phyloP scores from a whole-genome alignment of 2,797 vertebrate species.

The Lacerta agilis region DNA sequence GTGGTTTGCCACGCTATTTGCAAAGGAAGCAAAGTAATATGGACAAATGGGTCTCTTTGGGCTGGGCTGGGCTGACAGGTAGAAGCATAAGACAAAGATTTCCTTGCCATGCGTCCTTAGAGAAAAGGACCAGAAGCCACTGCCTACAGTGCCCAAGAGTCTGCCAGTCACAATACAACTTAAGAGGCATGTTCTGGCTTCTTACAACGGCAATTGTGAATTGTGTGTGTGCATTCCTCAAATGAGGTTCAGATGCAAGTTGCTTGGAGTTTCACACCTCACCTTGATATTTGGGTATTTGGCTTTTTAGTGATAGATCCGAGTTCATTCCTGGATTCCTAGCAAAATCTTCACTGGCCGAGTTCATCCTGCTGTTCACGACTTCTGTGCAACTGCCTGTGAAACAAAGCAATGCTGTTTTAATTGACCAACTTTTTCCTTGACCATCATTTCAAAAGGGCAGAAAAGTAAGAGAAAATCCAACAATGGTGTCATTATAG shows the following conservation, averaged over 20 bases:
- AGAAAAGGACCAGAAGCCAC: neutral
- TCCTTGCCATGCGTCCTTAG: neutral
- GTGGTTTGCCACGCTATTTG: neutral
- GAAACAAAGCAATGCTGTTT: neutral
- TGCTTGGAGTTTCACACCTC: neutral
- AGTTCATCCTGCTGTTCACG: neutral
- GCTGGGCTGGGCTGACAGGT: neutral
- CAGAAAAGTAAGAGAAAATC: neutral
- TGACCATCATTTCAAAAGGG: neutral
- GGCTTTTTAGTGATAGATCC: neutral
- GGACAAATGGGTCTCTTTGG: neutral
- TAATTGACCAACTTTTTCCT: neutral
- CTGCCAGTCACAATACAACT: neutral
- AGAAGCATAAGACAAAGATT: neutral
- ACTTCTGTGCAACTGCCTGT: conserved; percentile 12
- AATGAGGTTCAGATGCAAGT: neutral
- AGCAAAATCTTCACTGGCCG: neutral
- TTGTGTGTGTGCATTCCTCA: neutral
- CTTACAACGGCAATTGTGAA: neutral
- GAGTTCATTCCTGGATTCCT: neutral
- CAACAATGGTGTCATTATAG: neutral
- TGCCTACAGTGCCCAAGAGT: neutral
- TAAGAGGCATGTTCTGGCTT: neutral
- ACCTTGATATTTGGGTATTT: conserved; percentile 16
- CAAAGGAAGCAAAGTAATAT: neutral